These are phyloP conservation scores for Chrysopa pallens DNA, from an alignment of 1,140 invertebrate species.

Conservation along the genomic window DNA sequence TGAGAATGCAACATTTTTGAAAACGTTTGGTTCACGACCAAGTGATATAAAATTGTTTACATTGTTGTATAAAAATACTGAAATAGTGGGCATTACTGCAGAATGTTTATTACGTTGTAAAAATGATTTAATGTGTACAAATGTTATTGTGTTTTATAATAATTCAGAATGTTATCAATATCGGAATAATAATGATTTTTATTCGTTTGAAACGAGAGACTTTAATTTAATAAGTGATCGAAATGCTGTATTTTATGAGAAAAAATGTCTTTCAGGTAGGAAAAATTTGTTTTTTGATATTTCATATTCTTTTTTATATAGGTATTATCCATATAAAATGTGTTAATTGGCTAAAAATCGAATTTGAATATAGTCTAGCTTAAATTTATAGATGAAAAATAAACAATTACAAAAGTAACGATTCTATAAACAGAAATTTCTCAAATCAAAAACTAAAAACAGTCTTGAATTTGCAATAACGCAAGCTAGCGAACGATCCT, in stretches of 20 bases:
- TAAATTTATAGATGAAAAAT: no score
- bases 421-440: no score
- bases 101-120: constrained; percentile 27
- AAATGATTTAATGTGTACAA: constrained; percentile 22
- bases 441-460: no score
- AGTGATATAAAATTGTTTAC: constrained; percentile 3
- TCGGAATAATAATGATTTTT: constrained; percentile 14
- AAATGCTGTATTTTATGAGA: constrained; percentile 28
- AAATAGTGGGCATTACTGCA: constrained; percentile 18
- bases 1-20: constrained; percentile 10
- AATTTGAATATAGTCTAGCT: no score
- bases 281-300: neutral
- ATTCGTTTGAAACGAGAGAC: constrained; percentile 12
- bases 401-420: no score
- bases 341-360: no score
- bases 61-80: neutral
- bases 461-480: no score
- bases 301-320: no score
- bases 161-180: constrained; percentile 24
- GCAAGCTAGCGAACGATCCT: no score
- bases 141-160: constrained; percentile 25
- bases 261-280: constrained; percentile 23
- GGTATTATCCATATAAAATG: no score
- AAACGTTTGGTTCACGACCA: constrained; percentile 21
- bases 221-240: constrained; percentile 20